These are phyloP conservation scores for Percopsis transmontana DNA, from an alignment of 2,113 vertebrate species.

Conservation along the genomic window DNA sequence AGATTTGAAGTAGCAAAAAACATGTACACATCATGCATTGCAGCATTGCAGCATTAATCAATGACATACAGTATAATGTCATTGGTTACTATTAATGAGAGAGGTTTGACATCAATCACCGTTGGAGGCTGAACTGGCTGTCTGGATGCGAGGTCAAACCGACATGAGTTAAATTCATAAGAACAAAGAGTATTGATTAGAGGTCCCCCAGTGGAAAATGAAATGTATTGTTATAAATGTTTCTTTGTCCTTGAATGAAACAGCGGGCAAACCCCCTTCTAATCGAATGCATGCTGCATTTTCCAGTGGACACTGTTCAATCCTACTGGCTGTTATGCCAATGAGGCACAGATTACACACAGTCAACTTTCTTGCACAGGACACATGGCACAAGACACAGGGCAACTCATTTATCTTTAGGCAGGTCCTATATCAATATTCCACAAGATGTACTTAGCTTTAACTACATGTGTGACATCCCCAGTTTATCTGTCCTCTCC, in stretches of 20 bases:
- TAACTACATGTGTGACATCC: background rate
- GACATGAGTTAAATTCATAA: constrained; percentile 25
- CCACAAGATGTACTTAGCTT: background rate
- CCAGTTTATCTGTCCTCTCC: background rate
- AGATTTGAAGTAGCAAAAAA: too few relatives aligned
- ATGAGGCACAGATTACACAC: too few relatives aligned
- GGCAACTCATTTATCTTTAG: too few relatives aligned
- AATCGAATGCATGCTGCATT: background rate
- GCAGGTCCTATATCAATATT: too few relatives aligned
- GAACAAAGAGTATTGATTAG: constrained; percentile 49
- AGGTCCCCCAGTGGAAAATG: constrained; percentile 32
- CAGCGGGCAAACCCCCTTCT: constrained; percentile 1
- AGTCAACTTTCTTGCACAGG: background rate
- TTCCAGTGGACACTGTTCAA: too few relatives aligned
- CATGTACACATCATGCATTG: too few relatives aligned
- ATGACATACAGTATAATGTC: constrained; percentile 16
- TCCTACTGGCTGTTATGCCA: too few relatives aligned
- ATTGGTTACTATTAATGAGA: constrained; percentile 25
- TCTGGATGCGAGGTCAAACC: background rate
- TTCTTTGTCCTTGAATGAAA: constrained; percentile 22
- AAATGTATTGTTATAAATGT: constrained; percentile 26
- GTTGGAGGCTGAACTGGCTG: background rate
- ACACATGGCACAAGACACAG: background rate
- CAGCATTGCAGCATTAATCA: constrained; percentile 21
- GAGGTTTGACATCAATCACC: constrained; percentile 29